A percentile compares a stretch with the other conserved stretches of the same genome.
Conservation (phyloP, 2,888 invertebrate genomes). For the Plusia festucae region DNA sequence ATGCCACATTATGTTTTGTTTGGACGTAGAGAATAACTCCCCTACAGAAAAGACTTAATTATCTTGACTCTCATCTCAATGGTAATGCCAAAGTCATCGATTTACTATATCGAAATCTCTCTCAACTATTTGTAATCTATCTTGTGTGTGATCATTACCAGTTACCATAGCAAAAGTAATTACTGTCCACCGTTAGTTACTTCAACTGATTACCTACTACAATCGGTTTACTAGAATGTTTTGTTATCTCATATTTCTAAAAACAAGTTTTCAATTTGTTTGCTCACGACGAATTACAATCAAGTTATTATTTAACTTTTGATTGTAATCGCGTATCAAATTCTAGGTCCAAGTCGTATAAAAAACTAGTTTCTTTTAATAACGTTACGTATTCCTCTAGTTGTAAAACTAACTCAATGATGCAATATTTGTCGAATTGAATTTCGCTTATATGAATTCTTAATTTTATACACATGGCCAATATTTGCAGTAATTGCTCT, state of each 20-base stretch:
- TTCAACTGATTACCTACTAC: background rate
- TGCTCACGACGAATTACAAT: constrained; percentile 13
- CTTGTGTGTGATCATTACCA: background rate
- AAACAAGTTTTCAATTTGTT: constrained; percentile 33
- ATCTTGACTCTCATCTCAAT: background rate
- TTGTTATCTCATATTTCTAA: background rate
- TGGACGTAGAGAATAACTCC: too few relatives aligned
- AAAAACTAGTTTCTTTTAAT: constrained; percentile 6
- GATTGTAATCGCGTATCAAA: constrained; percentile 23
- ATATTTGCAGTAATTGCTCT: too few relatives aligned
- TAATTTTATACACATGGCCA: too few relatives aligned
- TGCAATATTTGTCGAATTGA: background rate
- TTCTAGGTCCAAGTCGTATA: background rate
- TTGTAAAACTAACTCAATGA: background rate
- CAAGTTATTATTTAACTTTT: constrained; percentile 44
- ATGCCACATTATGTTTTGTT: too few relatives aligned
- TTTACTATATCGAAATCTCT: background rate
- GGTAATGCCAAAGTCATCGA: background rate
- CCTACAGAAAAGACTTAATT: too few relatives aligned
- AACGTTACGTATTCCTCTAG: background rate
- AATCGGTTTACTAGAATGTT: background rate
- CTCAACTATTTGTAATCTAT: background rate
- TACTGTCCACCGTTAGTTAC: too few relatives aligned
- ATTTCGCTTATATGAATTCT: too few relatives aligned
- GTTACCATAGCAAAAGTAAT: background rate